Evolutionary conservation across 2,797 vertebrate genomes (phyloP).

Genomic region (Myotis findleyi): DNA sequence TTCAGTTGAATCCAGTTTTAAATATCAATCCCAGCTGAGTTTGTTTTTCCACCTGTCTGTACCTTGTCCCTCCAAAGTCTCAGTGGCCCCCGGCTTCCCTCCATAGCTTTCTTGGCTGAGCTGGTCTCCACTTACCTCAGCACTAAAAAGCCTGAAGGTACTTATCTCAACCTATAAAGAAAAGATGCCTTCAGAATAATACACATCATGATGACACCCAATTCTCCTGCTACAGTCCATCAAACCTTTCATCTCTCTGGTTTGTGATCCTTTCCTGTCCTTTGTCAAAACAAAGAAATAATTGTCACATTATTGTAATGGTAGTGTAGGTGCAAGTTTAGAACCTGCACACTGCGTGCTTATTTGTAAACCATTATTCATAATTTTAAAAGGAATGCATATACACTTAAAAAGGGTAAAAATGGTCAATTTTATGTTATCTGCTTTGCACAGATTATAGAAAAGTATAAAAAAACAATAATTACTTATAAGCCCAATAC

Average conservation of each 20-base stretch:
- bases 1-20: constrained; percentile 26
- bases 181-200: constrained; percentile 37
- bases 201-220: neutral
- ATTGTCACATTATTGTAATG: neutral
- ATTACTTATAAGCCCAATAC: constrained; percentile 6
- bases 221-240: neutral
- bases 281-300: constrained; percentile 31
- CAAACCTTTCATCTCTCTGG: constrained; percentile 16
- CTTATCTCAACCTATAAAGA: neutral
- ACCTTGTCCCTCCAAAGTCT: constrained; percentile 9
- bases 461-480: constrained; percentile 41
- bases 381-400: constrained; percentile 31
- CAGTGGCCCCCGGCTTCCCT: neutral
- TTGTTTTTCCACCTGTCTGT: neutral
- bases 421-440: constrained; percentile 23
- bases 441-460: neutral
- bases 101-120: neutral
- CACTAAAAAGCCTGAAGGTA: constrained; percentile 6
- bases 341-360: neutral
- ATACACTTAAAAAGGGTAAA: neutral
- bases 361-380: neutral
- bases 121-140: neutral
- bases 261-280: constrained; percentile 15
- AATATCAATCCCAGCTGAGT: neutral
- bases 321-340: neutral